Conservation (phyloP, 2,113 vertebrate species). For the Stercorarius parasiticus region DNA sequence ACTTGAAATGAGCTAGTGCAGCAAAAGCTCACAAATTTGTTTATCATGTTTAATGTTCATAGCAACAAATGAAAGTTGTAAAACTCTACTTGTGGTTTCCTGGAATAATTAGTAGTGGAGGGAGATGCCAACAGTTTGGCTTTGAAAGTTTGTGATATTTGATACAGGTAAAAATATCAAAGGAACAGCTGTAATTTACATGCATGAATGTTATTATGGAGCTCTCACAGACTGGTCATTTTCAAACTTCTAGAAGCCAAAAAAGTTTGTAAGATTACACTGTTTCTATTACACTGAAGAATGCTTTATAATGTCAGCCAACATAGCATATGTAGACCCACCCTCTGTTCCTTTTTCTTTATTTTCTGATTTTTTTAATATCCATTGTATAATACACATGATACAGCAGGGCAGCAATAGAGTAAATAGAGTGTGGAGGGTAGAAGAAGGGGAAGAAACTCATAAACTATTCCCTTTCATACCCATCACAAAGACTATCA, state of each 20-base stretch:
- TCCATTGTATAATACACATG: accelerated
- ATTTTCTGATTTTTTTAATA: not conserved
- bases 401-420: accelerated
- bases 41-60: not conserved
- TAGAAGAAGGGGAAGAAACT: not conserved
- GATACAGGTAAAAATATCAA: not conserved
- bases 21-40: not conserved
- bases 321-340: not conserved
- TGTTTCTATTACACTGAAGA: not conserved
- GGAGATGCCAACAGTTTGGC: not conserved
- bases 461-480: not conserved
- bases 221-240: not conserved
- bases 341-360: not conserved
- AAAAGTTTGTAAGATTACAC: not conserved
- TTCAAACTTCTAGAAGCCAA: not conserved
- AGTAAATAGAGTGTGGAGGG: not conserved
- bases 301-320: not conserved
- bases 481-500: not conserved
- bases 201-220: not conserved
- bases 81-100: not conserved
- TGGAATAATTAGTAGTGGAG: not conserved
- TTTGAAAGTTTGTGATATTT: not conserved
- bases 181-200: not conserved
- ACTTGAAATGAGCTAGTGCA: not conserved
- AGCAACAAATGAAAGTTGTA: not conserved